Evolutionary conservation across 2,113 vertebrate genomes (phyloP), one percentile per base, ranked within the genome.

Genomic region (Glaucomys volans): DNA sequence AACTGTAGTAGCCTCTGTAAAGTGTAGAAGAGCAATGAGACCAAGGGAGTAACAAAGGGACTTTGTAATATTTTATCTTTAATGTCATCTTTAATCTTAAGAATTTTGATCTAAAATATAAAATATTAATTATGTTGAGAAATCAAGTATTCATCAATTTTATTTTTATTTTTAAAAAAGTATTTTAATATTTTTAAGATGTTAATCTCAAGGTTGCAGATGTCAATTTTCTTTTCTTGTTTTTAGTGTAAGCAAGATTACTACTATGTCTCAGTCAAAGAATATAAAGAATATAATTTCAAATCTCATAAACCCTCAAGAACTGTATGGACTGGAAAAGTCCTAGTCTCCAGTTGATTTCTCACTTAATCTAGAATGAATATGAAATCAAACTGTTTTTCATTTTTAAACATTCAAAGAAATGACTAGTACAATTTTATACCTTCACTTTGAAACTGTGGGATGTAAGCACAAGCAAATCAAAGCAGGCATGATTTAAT

Each of bases 361-460:
- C 37, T 95, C 42, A 81, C 35, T 81, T 92, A 95, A 90, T 83
- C 80, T 84, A 75, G 93, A 85, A 77, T 75, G 6, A 91, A 84
- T 89, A 91, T 83, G 8, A 95, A 94, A 93, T 81, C 64, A 92
- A 96, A 79, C 54, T 52, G 50, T 62, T 92, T 90, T 92, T 54
- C 40, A 88, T 82, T 95, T 90, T 96, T 79, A 93, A 93, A 32
- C 62, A 89, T 30, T 92, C 24, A 20, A 96, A 94, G 57, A 37
- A 97, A 92, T 84, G 57, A 59, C 35, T n/a, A 62, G 9, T 64
- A 74, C 54, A 90, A 69, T 77, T 90, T 87, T 95, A 82, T 1
- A 95, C 32, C 10, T n/a, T 95, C 37, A 96, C 20, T 64, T 77
- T 81, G 5, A 96, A 95, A 92, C 4, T 81, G 8, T 37, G 69